These are phyloP conservation scores for Scolopax rusticola DNA, from an alignment of 2,797 vertebrate genomes.

Conservation along the genomic window DNA sequence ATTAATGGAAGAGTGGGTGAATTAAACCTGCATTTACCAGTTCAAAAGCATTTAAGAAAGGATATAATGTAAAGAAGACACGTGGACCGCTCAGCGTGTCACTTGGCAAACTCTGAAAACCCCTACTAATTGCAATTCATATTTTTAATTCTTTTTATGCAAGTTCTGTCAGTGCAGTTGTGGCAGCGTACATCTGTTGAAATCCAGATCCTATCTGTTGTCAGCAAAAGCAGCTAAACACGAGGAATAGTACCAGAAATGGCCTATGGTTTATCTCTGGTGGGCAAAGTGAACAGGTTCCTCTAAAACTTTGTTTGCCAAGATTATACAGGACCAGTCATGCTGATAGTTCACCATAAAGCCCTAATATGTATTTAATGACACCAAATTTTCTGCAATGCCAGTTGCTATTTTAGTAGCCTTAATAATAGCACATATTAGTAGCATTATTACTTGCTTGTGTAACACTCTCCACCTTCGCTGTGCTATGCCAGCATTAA, in stretches of 20 bases:
- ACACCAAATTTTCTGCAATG: neutral
- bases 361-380: constrained; percentile 7
- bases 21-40: neutral
- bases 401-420: neutral
- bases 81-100: neutral
- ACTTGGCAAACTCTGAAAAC: neutral
- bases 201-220: too few relatives aligned
- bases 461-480: neutral
- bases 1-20: neutral
- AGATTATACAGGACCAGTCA: neutral
- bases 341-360: neutral
- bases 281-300: neutral
- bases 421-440: constrained; percentile 13
- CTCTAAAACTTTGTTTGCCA: neutral
- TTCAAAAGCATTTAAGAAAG: neutral
- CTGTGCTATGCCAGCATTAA: neutral
- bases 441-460: neutral
- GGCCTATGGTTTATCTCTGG: too few relatives aligned
- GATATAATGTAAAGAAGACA: neutral
- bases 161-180: too few relatives aligned
- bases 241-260: too few relatives aligned
- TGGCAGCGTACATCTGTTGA: too few relatives aligned
- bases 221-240: too few relatives aligned
- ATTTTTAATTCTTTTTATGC: neutral
- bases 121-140: neutral